A percentile compares a stretch with the other conserved stretches of the same genome.
Conservation (phyloP, 1,140 invertebrate species). For the Bicyclus anynana region DNA sequence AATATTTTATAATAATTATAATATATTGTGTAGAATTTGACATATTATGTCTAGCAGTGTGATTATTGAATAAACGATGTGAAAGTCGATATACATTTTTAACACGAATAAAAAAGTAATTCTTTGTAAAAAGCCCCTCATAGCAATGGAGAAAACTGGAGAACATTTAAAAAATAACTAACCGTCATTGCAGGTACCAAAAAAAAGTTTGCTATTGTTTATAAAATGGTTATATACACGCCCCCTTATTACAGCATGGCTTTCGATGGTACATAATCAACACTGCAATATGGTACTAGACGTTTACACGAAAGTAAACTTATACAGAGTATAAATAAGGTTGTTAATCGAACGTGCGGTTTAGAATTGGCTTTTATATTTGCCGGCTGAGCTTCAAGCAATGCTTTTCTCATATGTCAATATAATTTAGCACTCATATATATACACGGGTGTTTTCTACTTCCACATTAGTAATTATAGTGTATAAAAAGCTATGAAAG, state of each 20-base stretch:
- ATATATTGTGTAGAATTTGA: too few relatives aligned
- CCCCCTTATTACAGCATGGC: background rate
- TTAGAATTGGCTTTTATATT: slow-evolving; percentile 37
- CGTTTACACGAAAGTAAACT: background rate
- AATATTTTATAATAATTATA: too few relatives aligned
- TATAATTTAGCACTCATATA: slow-evolving; percentile 20
- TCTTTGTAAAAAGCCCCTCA: background rate
- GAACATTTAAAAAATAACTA: background rate
- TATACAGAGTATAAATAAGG: background rate
- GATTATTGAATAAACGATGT: too few relatives aligned
- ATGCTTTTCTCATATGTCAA: slow-evolving; percentile 64
- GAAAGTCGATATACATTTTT: too few relatives aligned
- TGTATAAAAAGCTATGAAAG: slow-evolving; percentile 3
- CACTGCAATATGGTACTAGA: background rate
- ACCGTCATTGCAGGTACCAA: slow-evolving; percentile 10
- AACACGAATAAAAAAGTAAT: too few relatives aligned
- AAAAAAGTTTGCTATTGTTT: slow-evolving; percentile 15
- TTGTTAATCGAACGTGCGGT: background rate
- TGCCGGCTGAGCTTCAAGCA: slow-evolving; percentile 46
- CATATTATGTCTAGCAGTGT: too few relatives aligned
- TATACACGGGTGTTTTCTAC: slow-evolving; percentile 24
- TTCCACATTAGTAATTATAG: slow-evolving; percentile 9
- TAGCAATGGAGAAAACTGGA: background rate
- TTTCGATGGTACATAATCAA: background rate
- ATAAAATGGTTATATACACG: slow-evolving; percentile 5